phyloP scores from a whole-genome alignment of 1,140 invertebrate species.

The Sinella curviseta region DNA sequence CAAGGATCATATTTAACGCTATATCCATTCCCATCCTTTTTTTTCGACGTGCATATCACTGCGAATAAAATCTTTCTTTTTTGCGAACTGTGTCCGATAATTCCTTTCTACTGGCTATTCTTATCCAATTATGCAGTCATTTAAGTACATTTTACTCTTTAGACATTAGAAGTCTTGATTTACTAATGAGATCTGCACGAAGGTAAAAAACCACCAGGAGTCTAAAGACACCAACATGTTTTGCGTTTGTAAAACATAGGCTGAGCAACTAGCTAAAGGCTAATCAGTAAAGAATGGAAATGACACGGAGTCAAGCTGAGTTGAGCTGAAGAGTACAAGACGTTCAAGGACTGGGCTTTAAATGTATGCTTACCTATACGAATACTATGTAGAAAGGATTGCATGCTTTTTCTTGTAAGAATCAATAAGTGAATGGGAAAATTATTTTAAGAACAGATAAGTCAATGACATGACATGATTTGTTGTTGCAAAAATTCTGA shows the following conservation, averaged over 20 bases:
- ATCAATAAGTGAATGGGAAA: not conserved
- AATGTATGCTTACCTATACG: too few relatives aligned
- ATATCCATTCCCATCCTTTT: too few relatives aligned
- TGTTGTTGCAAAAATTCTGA: too few relatives aligned
- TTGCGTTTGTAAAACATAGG: not conserved
- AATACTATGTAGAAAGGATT: too few relatives aligned
- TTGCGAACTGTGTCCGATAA: too few relatives aligned
- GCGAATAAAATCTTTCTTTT: too few relatives aligned
- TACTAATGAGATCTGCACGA: not conserved
- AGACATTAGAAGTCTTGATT: not conserved
- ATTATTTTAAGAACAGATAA: not conserved
- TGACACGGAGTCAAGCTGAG: conserved; percentile 2
- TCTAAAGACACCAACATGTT: not conserved
- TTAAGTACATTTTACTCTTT: not conserved
- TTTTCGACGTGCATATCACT: too few relatives aligned
- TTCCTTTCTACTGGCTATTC: too few relatives aligned
- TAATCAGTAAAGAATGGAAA: not conserved
- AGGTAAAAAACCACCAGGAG: not conserved
- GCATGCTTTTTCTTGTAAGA: not conserved
- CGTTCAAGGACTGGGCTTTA: not conserved
- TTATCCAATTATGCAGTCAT: too few relatives aligned
- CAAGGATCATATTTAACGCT: too few relatives aligned
- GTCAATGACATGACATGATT: not conserved
- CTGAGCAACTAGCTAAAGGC: not conserved
- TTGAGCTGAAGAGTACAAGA: not conserved